Evolutionary conservation across 2,888 invertebrate genomes (phyloP), one percentile per base, ranked within the genome.

Genomic region (Buathra laborator): DNA sequence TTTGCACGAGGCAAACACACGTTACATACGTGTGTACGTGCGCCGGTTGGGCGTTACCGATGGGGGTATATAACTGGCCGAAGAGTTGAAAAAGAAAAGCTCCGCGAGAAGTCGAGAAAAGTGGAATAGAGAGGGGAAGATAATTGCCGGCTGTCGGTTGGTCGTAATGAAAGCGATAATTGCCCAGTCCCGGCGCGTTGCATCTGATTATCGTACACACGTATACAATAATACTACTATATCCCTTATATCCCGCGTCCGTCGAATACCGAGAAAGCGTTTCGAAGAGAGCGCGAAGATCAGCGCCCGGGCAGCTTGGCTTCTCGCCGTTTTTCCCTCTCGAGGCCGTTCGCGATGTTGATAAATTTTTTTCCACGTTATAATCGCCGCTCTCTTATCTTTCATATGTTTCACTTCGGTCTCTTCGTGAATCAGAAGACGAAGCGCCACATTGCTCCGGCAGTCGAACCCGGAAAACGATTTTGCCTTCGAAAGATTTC

Each of bases 151-250:
- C 88, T 89, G 89, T 89, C 87, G 86, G 83, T 71, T 70, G 76
- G 85, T 82, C 82, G 87, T 88, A 89, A 90, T 90, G 85, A 89
- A 85, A 83, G 88, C 88, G 88, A 89, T 89, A 89, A 89, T 89
- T 88, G 87, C 86, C 37, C 79, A 70, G 74, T 62, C 53, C 62
- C 53, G 37, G 37, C 37, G 72, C 84, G 66, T 86, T 85, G 86
- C 86, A 87, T 87, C 85, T 86, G 81, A 87, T 87, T 87, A 85
- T 77, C 59, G 70, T 44, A 75, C 75, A 64, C 48, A 51, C 48
- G 78, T 62, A 19, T 62, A 19, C 62, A 74, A 74, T 81, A 74
- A 81, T 43, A 9, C 67, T 51, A 14, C 14, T 59, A 12, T 59
- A 53, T 56, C 48, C 53, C 44, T 59, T 14, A 0, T n/a, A 5